Percentiles rank a stretch among this genome's conserved stretches.
phyloP scores from a whole-genome alignment of 1,140 invertebrate species.

The Pantala flavescens region DNA sequence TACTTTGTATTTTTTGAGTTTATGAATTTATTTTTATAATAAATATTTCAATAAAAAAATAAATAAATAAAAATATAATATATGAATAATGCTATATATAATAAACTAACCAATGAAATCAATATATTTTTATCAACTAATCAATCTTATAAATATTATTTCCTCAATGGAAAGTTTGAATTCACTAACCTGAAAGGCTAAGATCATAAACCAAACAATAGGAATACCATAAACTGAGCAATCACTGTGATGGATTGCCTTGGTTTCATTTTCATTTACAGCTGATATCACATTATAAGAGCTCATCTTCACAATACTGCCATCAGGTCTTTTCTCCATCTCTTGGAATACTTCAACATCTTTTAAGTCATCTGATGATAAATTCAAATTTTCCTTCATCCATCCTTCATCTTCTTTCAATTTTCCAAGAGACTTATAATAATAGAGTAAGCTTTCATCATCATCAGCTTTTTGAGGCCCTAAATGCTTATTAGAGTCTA shows the following conservation, averaged over 20 bases:
- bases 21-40: too few species aligned
- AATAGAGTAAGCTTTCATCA: background rate
- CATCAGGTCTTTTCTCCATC: background rate
- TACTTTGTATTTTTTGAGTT: too few species aligned
- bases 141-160: background rate
- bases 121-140: too few species aligned
- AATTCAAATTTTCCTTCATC: background rate
- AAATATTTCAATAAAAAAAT: too few species aligned
- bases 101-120: too few species aligned
- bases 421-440: background rate
- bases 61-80: too few species aligned
- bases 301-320: background rate
- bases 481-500: background rate
- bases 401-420: background rate
- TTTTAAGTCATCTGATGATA: background rate
- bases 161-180: background rate
- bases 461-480: background rate
- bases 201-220: background rate
- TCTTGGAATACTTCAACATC: background rate
- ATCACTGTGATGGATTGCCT: background rate
- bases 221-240: background rate
- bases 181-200: background rate
- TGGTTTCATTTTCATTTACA: background rate
- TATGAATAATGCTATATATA: too few species aligned
- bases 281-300: background rate